Evolutionary conservation across 2,113 vertebrate species (phyloP).

Genomic region (Cololabis saira): DNA sequence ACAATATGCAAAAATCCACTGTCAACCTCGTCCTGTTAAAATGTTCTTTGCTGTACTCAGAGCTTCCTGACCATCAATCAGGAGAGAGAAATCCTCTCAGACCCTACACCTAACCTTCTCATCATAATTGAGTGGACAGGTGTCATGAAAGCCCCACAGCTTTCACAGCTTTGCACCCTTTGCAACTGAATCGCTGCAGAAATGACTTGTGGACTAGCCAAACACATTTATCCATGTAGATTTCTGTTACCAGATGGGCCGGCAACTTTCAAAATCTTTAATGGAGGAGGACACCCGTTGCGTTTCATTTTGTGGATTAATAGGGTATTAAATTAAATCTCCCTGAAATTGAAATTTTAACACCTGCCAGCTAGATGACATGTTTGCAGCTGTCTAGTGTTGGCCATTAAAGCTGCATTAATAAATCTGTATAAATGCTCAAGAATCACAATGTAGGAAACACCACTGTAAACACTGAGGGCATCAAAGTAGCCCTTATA

Average conservation of each 20-base stretch:
- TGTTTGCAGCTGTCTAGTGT: slow-evolving; percentile 2
- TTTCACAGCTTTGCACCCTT: background rate
- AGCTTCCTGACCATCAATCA: background rate
- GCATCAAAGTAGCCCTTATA: background rate
- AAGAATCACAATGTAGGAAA: background rate
- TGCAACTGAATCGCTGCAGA: background rate
- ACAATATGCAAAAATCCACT: background rate
- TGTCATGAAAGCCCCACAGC: background rate
- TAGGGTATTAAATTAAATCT: slow-evolving; percentile 22
- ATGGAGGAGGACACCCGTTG: slow-evolving; percentile 15
- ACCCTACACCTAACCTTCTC: background rate
- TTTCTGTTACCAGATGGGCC: slow-evolving; percentile 15
- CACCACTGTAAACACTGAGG: background rate
- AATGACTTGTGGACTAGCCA: background rate
- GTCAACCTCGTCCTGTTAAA: background rate
- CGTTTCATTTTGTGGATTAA: slow-evolving; percentile 21
- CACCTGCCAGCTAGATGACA: background rate
- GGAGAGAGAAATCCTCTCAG: too few relatives aligned
- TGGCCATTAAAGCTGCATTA: background rate
- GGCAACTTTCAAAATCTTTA: background rate
- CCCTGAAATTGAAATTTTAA: slow-evolving; percentile 15
- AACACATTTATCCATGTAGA: background rate
- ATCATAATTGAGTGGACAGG: background rate
- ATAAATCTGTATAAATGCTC: background rate
- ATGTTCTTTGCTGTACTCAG: background rate